Base-by-base conservation (phyloP, 64 coral and sea anemone species). In the Hydrozoanthus tunicans region DNA sequence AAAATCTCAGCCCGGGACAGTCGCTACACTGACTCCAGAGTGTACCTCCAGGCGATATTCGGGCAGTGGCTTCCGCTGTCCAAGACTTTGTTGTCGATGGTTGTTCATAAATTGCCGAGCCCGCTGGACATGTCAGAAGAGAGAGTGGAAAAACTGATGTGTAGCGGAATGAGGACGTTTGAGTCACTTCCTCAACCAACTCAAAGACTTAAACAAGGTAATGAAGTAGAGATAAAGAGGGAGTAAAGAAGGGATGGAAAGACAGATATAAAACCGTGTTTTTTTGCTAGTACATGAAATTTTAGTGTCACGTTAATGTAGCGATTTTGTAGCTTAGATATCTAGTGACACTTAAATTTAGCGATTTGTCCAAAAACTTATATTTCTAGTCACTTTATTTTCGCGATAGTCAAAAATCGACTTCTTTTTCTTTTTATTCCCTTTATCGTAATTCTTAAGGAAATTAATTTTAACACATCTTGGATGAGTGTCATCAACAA, bases 61-160 rank as follows among this genome's bases (percentile, higher is more conserved):
- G 75, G 92, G 58, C 94, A 99, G 77, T 99, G 97, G 97, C 67
- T 99, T 58, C 97, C 97, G 9, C 58, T 99, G n/a, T 99, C 97
- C 4, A 89, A 85, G 14, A 70, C 94, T 1, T 59, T 99, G 62
- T 80, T 99, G 73, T 58, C 90, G 10, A 92, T 99, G 97, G 94
- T 96, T 54, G 90, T 99, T 4, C 85, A 86, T 17, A 99, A 99
- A 81, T 85, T 99, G 59, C 97, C 97, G 7, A 94, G 91, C 51
- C 97, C 97, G 8, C 58, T 70, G 8, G 91, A 99, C 5, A 90
- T 99, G 25, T 70, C 58, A 20, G 90, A 80, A 9, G 97, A 99
- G 74, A 95, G 94, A 78, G 97, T 99, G n/a, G 94, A 96, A 55
- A 99, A 96, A 77, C 84, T 99, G 15, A 95, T 99, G 94, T 96